A percentile compares a stretch with the other conserved stretches of the same genome.
Conservation (phyloP, 2,797 vertebrate species). For the Adelosebastes latens region DNA sequence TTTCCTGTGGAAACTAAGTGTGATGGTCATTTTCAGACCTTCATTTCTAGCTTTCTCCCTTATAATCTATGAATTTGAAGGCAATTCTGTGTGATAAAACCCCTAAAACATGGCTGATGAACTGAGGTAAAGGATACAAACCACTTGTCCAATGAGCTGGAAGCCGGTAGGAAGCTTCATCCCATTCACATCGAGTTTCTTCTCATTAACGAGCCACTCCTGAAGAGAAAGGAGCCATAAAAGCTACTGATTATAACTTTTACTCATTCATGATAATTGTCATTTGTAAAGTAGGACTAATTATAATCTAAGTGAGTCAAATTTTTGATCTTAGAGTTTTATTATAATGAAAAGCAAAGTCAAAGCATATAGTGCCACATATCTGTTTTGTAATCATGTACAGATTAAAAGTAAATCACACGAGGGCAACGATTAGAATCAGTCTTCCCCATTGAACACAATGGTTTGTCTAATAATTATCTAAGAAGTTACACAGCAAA, state of each 20-base stretch:
- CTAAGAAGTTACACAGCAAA: background rate
- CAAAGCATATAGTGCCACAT: background rate
- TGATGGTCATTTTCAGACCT: background rate
- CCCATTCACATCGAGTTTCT: conserved; percentile 82
- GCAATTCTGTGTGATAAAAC: too few relatives aligned
- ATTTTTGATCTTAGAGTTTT: background rate
- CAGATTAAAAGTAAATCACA: background rate
- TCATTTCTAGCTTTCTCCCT: background rate
- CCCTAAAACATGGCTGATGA: background rate
- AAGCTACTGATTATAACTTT: background rate
- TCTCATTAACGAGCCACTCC: conserved; percentile 87
- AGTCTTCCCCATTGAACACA: background rate
- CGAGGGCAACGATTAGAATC: background rate
- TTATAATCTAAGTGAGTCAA: background rate
- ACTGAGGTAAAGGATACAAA: conserved; percentile 55
- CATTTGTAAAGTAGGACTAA: background rate
- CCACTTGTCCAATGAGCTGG: conserved; percentile 90
- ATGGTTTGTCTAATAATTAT: background rate
- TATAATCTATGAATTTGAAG: background rate
- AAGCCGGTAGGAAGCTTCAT: conserved; percentile 90
- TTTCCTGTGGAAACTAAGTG: background rate
- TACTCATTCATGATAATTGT: background rate
- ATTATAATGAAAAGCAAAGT: background rate
- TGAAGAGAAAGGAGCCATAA: conserved; percentile 40
- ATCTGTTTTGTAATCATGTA: background rate